Conservation (phyloP, 2,797 vertebrate genomes). For the Amblyraja radiata region DNA sequence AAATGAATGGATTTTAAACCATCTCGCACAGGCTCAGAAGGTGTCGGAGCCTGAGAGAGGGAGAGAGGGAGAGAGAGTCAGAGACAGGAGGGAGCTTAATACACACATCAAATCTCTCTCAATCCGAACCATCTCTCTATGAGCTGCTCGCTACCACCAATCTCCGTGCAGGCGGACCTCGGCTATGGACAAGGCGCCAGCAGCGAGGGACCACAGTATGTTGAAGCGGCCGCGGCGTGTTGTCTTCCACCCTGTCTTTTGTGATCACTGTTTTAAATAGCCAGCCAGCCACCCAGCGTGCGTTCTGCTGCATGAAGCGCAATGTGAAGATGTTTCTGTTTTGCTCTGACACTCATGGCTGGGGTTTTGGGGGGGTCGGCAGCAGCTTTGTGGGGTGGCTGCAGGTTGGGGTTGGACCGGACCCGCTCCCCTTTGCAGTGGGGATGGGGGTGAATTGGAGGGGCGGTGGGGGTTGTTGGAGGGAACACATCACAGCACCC, state of each 20-base stretch:
- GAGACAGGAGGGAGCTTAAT: conserved; percentile 20
- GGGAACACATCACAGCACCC: too few species aligned
- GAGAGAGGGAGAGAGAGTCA: background rate
- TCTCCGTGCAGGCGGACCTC: background rate
- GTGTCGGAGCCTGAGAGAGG: background rate
- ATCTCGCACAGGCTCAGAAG: conserved; percentile 17
- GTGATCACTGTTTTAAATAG: background rate
- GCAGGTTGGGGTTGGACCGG: background rate
- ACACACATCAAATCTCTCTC: conserved; percentile 17
- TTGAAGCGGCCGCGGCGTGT: background rate
- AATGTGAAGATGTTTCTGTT: conserved; percentile 13
- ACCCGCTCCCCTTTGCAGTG: background rate
- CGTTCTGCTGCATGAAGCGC: background rate
- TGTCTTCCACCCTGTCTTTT: background rate
- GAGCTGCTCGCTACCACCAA: background rate
- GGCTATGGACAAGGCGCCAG: background rate
- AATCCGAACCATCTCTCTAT: conserved; percentile 8
- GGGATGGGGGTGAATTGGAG: background rate
- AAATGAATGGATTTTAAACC: conserved; percentile 15
- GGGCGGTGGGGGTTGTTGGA: too few species aligned
- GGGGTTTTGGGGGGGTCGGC: background rate
- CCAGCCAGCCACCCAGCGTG: background rate
- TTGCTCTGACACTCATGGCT: background rate
- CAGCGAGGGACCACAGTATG: conserved; percentile 28
- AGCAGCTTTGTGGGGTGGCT: too few species aligned